Evolutionary conservation across 2,113 vertebrate species (phyloP), one percentile per base, ranked within the genome.

Genomic region (Alligator sinensis): DNA sequence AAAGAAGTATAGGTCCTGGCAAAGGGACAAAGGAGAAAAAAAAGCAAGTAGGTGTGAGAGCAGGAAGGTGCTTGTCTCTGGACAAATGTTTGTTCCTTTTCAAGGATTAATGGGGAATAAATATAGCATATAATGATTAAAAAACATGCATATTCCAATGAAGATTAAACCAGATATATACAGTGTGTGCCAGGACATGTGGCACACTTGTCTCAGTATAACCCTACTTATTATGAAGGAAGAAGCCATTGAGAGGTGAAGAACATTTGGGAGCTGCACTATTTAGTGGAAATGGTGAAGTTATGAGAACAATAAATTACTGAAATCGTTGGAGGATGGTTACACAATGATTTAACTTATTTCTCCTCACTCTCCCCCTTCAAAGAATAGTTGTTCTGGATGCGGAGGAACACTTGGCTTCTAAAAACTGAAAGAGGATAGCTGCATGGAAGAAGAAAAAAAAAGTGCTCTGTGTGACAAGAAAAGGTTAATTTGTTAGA

Each of bases 401-500:
- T 64, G 19, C 21, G 25, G 72, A 27, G 54, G 34, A 16, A 55
- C 5, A 57, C 19, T 64, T 28, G 27, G 55, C 77, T 55, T 12
- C 27, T 80, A 74, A 47, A 81, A 72, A 57, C 28, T 60, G 62
- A 84, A 86, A 83, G 81, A 22, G 21, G 25, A 11, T 38, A 57
- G 3, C 22, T 78, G 58, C 38, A n/a, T 68, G 25, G 76, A 75
- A 70, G 54, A 54, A 16, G 8, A 3, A 5, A 5, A 63, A 76
- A 82, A 78, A 55, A 84, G 2, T 87, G 77, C 84, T 70, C 80
- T 64, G 18, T 75, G 77, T 5, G 11, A 59, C 84, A 13, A 84
- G 47, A 66, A 95, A 84, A 93, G 38, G 64, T 84, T 94, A 94
- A 90, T 90, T 95, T 93, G 82, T 15, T 47, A 90, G 38, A 89